phyloP scores from a whole-genome alignment of 1,140 invertebrate genomes.

The Meloidogyne chitwoodi region DNA sequence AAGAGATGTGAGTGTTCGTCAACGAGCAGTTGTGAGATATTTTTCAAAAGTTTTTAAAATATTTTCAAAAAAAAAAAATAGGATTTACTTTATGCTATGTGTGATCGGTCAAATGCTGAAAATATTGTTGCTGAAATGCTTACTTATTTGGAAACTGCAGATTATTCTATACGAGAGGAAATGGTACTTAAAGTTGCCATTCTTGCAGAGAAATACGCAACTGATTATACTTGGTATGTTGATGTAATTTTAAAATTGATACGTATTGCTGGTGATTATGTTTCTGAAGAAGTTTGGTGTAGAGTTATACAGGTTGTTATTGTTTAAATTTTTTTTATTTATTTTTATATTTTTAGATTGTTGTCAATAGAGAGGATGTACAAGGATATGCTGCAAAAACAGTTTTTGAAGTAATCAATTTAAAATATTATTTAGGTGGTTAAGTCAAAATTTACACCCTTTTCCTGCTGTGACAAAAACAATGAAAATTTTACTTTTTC shows the following conservation, averaged over 20 bases:
- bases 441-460: no score
- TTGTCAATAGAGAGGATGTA: slow-evolving; percentile 97
- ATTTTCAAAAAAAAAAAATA: neutral
- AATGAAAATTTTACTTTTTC: no score
- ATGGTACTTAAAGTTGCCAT: slow-evolving; percentile 99
- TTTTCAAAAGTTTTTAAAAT: neutral
- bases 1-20: slow-evolving; percentile 94
- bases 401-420: slow-evolving; percentile 80
- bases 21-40: slow-evolving; percentile 76
- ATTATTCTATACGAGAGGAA: slow-evolving; percentile 98
- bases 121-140: slow-evolving; percentile 99
- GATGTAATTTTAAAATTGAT: slow-evolving; percentile 99
- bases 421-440: slow-evolving; percentile 13
- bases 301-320: slow-evolving; percentile 79
- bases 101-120: slow-evolving; percentile 96
- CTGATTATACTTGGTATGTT: slow-evolving; percentile 97
- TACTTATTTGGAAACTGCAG: slow-evolving; percentile 94
- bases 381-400: slow-evolving; percentile 97
- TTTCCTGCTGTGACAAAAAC: neutral
- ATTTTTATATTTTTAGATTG: slow-evolving; percentile 67
- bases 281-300: slow-evolving; percentile 92
- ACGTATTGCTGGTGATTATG: slow-evolving; percentile 97
- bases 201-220: slow-evolving; percentile 97
- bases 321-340: neutral
- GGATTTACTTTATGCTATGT: slow-evolving; percentile 99